Evolutionary conservation across 2,888 invertebrate genomes (phyloP).

Genomic region (Hydropsyche betteni): DNA sequence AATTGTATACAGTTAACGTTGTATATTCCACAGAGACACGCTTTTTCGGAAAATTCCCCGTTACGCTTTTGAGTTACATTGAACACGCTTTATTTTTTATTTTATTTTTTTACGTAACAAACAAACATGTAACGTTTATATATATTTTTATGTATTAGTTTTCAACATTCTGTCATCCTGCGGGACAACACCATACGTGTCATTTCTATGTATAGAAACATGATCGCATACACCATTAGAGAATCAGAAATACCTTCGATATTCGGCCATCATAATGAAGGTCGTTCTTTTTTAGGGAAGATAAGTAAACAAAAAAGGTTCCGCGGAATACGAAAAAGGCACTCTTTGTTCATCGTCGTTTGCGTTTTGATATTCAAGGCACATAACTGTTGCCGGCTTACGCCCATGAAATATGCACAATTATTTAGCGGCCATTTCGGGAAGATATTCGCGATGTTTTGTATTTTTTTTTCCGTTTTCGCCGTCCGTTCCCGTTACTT

Average conservation of each 20-base stretch:
- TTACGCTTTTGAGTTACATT: too few relatives aligned
- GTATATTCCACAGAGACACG: too few relatives aligned
- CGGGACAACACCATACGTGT: too few relatives aligned
- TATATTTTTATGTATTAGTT: too few relatives aligned
- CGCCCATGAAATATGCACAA: conserved; percentile 37
- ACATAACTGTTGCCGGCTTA: conserved; percentile 30
- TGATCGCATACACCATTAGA: too few relatives aligned
- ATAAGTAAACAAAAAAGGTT: not conserved
- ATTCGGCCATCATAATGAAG: not conserved
- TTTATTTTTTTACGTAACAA: too few relatives aligned
- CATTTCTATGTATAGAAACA: too few relatives aligned
- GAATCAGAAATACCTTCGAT: not conserved
- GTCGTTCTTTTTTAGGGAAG: not conserved
- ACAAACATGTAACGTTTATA: too few relatives aligned
- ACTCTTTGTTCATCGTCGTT: conserved; percentile 15
- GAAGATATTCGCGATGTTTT: conserved; percentile 35
- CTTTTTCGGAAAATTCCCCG: too few relatives aligned
- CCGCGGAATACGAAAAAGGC: not conserved
- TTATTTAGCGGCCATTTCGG: conserved; percentile 31
- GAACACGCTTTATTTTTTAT: too few relatives aligned
- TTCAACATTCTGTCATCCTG: too few relatives aligned
- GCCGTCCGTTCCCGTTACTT: not conserved
- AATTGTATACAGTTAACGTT: too few relatives aligned
- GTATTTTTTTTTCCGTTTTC: not conserved
- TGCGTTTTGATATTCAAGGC: conserved; percentile 31